Percentiles rank a stretch among this genome's conserved stretches.
These are phyloP conservation scores for Thymelicus lineola DNA, from an alignment of 2,888 invertebrate species.

Conservation along the genomic window DNA sequence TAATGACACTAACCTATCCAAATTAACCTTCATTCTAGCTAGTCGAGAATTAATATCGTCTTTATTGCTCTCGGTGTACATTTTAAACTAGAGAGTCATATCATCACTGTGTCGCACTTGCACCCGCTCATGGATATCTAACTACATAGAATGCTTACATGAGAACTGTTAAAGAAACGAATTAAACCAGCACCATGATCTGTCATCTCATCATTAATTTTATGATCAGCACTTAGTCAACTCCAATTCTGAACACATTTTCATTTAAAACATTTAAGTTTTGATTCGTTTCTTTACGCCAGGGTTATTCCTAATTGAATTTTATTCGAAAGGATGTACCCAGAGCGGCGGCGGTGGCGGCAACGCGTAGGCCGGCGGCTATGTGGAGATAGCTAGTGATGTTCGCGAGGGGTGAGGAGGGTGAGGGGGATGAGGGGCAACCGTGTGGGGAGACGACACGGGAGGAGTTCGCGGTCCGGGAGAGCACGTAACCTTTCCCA, in stretches of 20 bases:
- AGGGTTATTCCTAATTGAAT: constrained; percentile 27
- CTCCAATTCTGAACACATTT: background rate
- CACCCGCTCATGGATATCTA: constrained; percentile 3
- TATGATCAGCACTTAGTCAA: background rate
- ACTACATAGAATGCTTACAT: constrained; percentile 3
- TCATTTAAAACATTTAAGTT: background rate
- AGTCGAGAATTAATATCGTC: constrained; percentile 33
- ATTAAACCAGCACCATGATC: constrained; percentile 3
- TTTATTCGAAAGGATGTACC: constrained; percentile 66
- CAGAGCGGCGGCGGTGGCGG: constrained; percentile 71
- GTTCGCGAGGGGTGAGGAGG: constrained; percentile 53
- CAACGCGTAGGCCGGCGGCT: constrained; percentile 66
- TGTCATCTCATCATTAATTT: background rate
- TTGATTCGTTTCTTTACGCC: constrained; percentile 8
- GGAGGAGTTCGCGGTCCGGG: constrained; percentile 81
- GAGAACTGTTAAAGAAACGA: constrained; percentile 14
- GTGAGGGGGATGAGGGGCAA: constrained; percentile 66
- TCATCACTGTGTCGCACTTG: constrained; percentile 16
- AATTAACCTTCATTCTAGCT: constrained; percentile 25
- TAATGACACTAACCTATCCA: constrained; percentile 28
- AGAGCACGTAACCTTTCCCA: constrained; percentile 91
- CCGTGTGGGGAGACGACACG: constrained; percentile 65
- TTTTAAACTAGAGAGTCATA: constrained; percentile 25
- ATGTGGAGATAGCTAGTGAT: constrained; percentile 77
- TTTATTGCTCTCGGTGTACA: constrained; percentile 31